Conservation (phyloP, 2,113 vertebrate species). For the Rhea pennata region DNA sequence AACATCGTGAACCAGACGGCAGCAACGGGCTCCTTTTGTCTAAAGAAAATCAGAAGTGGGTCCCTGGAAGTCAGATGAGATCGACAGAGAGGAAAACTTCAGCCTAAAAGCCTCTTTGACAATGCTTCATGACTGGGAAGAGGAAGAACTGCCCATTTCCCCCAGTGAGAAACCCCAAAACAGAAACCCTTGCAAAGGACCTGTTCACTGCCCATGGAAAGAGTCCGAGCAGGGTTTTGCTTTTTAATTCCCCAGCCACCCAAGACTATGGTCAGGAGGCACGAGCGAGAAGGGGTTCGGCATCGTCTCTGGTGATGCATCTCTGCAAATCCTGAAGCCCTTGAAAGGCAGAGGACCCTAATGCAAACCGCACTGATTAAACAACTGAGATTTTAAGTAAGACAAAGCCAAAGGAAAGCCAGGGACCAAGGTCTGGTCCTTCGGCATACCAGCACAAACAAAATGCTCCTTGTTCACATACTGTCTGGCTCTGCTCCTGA, state of each 20-base stretch:
- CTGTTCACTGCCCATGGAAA: neutral
- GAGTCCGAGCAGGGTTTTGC: neutral
- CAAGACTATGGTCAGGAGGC: neutral
- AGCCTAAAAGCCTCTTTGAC: neutral
- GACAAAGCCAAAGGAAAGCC: too few species aligned
- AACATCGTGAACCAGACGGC: neutral
- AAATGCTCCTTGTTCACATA: too few species aligned
- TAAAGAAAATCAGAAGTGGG: neutral
- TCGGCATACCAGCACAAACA: too few species aligned
- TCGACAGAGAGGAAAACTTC: neutral
- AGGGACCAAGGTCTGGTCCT: too few species aligned
- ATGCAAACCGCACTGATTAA: accelerated
- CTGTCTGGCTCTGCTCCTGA: too few species aligned
- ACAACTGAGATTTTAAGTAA: neutral
- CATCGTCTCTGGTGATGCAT: neutral
- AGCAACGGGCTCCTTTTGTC: neutral
- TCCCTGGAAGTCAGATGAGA: neutral
- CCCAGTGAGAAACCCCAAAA: neutral
- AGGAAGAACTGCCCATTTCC: neutral
- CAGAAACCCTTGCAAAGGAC: neutral
- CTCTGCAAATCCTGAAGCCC: neutral
- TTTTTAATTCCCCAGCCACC: neutral
- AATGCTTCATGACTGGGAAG: neutral
- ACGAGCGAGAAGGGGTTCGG: neutral
- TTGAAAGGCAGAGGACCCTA: neutral